phyloP scores from a whole-genome alignment of 2,797 vertebrate species.

The Spinibarbus caldwelli region DNA sequence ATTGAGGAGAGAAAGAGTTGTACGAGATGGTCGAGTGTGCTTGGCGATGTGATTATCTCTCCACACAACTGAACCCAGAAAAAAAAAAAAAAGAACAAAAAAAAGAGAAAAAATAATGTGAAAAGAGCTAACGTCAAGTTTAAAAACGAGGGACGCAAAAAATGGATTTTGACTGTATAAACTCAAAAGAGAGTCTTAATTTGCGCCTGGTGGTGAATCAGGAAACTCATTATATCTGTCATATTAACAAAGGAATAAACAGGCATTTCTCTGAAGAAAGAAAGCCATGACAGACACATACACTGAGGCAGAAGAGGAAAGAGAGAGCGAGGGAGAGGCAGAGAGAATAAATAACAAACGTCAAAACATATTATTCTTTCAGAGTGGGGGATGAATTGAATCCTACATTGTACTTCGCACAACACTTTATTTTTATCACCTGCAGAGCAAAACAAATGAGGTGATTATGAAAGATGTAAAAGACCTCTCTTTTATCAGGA shows the following conservation, averaged over 20 bases:
- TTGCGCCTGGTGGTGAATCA: constrained; percentile 67
- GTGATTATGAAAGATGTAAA: background rate
- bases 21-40: constrained; percentile 50
- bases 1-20: constrained; percentile 32
- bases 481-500: background rate
- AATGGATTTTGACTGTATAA: constrained; percentile 49
- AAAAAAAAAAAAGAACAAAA: background rate
- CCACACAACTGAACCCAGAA: constrained; percentile 46
- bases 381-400: constrained; percentile 5
- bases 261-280: constrained; percentile 62
- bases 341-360: constrained; percentile 48
- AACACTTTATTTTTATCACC: constrained; percentile 19
- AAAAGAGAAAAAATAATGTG: background rate
- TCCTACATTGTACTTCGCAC: background rate
- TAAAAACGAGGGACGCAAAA: constrained; percentile 42
- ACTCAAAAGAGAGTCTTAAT: constrained; percentile 66
- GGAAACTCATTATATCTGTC: constrained; percentile 80
- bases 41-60: constrained; percentile 57
- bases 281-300: constrained; percentile 58
- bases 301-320: constrained; percentile 31
- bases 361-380: constrained; percentile 54
- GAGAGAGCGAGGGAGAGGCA: background rate
- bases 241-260: constrained; percentile 80
- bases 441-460: constrained; percentile 23
- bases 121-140: constrained; percentile 36